phyloP scores from a whole-genome alignment of 2,797 vertebrate genomes.

The Trematomus bernacchii region DNA sequence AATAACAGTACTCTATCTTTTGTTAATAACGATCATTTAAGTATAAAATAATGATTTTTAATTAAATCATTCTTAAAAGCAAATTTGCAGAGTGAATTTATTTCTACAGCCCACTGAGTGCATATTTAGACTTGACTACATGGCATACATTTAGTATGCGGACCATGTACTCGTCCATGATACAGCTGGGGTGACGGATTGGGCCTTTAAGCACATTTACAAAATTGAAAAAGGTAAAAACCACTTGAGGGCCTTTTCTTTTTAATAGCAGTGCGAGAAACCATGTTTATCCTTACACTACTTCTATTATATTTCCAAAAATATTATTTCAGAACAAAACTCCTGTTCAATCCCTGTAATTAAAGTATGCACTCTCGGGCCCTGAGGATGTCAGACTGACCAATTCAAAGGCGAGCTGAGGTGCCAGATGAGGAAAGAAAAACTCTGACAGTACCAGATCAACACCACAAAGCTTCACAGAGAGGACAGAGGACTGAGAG shows the following conservation, averaged over 20 bases:
- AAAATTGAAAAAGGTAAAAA: conserved; percentile 21
- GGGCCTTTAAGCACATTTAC: conserved; percentile 5
- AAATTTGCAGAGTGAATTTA: conserved; percentile 8
- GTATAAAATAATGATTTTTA: conserved; percentile 26
- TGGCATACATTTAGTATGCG: conserved; percentile 17
- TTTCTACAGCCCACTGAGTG: conserved; percentile 1
- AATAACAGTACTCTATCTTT: conserved; percentile 12
- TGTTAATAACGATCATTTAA: conserved; percentile 14
- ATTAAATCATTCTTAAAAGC: conserved; percentile 33
- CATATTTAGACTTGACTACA: conserved; percentile 15
- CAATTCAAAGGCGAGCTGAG: conserved; percentile 3
- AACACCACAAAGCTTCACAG: conserved; percentile 36
- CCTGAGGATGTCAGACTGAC: neutral
- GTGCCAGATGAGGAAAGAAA: conserved; percentile 42
- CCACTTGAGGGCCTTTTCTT: conserved; percentile 1
- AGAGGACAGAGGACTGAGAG: conserved; percentile 38
- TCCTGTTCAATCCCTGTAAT: neutral
- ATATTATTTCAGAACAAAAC: conserved; percentile 8
- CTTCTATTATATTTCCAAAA: conserved; percentile 3
- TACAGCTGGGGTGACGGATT: conserved; percentile 5
- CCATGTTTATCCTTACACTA: neutral
- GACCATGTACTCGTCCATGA: conserved; percentile 9
- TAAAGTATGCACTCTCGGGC: neutral
- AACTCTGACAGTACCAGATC: conserved; percentile 26
- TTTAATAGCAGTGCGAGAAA: conserved; percentile 1